Base-by-base conservation (phyloP, 2,888 invertebrate species). In the Mamestra brassicae region DNA sequence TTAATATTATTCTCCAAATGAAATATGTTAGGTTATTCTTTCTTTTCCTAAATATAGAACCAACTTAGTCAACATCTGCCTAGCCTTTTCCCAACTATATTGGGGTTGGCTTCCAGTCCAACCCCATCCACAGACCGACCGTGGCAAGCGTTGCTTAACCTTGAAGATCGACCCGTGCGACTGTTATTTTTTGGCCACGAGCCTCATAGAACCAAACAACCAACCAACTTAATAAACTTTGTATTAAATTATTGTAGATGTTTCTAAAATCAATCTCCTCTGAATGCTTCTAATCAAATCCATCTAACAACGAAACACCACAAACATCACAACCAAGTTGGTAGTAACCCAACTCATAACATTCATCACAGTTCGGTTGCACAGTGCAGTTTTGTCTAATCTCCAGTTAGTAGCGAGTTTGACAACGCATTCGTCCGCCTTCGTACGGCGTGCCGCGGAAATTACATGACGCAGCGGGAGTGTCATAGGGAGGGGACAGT, bases 401-500 rank as follows among this genome's bases (percentile, higher is more conserved):
- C 87, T 83, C 80, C 75, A 81, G 88, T 77, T 77, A 80, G 82
- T 79, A 80, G 83, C 80, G 86, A 85, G 87, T 91, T 91, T 91
- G 91, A 89, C 91, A 89, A 89, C 90, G 89, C 89, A 89, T 89
- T 90, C 89, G 90, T 89, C 89, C 87, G 86, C 83, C 86, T 78
- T 86, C 89, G 85, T 83, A 83, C 84, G 84, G 87, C 74, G 84
- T 86, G 85, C 84, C 86, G 85, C 90, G 93, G 93, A 92, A 93
- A 93, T 93, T 93, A 93, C 94, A 93, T 93, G 93, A 93, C 91
- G 90, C 88, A 87, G 90, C 90, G 79, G 69, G 62, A 77, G 61
- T 74, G 80, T 71, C 74, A 55, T 67, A 69, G 78, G 47, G 70
- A 45, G 68, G 80, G 26, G 76, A 62, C 5, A 0, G 0, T 69